Percentiles rank a stretch among this genome's conserved stretches.
Evolutionary conservation across 2,888 invertebrate genomes (phyloP).

Genomic region (Busseola fusca): DNA sequence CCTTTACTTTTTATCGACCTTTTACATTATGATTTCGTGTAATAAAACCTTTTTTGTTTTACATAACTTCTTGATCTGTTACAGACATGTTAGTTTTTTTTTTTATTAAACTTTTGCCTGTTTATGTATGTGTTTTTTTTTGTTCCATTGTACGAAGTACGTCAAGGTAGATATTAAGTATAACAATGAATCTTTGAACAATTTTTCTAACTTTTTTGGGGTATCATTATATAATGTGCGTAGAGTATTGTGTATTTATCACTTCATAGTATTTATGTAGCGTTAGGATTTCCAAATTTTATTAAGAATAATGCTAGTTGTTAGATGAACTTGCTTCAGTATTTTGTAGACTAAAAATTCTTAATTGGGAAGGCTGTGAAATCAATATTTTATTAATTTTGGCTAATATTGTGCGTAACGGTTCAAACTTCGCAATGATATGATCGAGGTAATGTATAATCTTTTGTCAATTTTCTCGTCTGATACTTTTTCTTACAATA

Average conservation of each 20-base stretch:
- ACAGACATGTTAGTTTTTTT: conserved; percentile 53
- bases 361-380: conserved; percentile 65
- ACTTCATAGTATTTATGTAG: conserved; percentile 54
- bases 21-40: conserved; percentile 44
- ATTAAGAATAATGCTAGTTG: conserved; percentile 51
- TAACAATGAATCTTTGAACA: background rate
- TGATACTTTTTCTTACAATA: conserved; percentile 40
- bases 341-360: conserved; percentile 44
- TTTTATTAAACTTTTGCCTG: conserved; percentile 63
- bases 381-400: conserved; percentile 28
- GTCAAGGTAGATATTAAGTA: background rate
- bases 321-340: conserved; percentile 56
- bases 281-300: conserved; percentile 58
- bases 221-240: conserved; percentile 26
- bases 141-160: conserved; percentile 19
- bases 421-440: conserved; percentile 12
- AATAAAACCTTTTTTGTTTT: conserved; percentile 46
- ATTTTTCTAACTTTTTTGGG: conserved; percentile 26
- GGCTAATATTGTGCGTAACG: conserved; percentile 13
- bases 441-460: conserved; percentile 8
- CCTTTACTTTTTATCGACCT: conserved; percentile 42
- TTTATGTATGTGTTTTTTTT: conserved; percentile 48
- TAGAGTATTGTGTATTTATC: conserved; percentile 26
- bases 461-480: conserved; percentile 45
- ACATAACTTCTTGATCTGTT: conserved; percentile 49